phyloP scores from a whole-genome alignment of 2,113 vertebrate genomes.

The Odobenus rosmarus region DNA sequence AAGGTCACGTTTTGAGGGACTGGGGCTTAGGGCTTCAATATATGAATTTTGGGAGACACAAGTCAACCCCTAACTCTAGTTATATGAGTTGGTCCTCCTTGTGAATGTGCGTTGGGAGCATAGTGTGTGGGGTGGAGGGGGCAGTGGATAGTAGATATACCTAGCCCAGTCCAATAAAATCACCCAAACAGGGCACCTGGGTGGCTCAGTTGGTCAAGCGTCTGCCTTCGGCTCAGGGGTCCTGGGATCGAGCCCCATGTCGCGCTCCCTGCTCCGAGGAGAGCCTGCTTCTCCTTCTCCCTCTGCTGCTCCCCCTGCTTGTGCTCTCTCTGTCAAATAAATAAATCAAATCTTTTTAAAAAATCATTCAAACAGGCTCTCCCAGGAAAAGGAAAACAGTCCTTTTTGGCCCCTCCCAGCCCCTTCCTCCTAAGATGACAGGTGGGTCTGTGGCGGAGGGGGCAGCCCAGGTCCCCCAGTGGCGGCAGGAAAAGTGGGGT shows the following conservation, averaged over 20 bases:
- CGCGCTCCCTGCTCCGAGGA: too few species aligned
- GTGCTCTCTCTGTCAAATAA: too few species aligned
- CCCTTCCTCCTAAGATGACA: not conserved
- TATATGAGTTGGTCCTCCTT: not conserved
- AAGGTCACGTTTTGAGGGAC: not conserved
- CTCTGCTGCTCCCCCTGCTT: too few species aligned
- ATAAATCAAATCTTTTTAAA: too few species aligned
- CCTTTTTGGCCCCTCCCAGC: too few species aligned
- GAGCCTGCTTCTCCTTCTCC: too few species aligned
- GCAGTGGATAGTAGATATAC: not conserved
- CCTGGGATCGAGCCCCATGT: too few species aligned
- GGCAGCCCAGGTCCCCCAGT: not conserved
- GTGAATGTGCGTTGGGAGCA: not conserved
- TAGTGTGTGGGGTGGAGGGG: not conserved
- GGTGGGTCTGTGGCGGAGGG: not conserved
- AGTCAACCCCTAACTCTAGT: accelerated
- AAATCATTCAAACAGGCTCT: not conserved
- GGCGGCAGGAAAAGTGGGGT: accelerated
- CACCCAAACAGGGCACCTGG: too few species aligned
- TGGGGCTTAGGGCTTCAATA: not conserved
- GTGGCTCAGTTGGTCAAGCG: too few species aligned
- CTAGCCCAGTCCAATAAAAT: not conserved
- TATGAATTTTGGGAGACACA: not conserved
- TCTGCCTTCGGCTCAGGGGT: too few species aligned
- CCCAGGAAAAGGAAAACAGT: not conserved